Evolutionary conservation across 2,888 invertebrate species (phyloP).

Genomic region (Teleiodes luculella): DNA sequence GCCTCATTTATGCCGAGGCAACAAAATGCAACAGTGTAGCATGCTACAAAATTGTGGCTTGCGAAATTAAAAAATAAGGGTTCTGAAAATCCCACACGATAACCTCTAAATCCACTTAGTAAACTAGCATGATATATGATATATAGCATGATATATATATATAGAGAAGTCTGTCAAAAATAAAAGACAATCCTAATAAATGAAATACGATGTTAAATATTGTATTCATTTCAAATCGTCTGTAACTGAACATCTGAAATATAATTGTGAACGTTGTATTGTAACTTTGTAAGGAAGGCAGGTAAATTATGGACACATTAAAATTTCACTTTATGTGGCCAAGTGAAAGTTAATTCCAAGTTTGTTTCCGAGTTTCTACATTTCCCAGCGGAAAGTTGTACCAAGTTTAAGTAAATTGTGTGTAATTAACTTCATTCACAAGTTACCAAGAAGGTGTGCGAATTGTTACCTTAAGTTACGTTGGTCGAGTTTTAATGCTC

Average conservation of each 20-base stretch:
- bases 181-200: no score
- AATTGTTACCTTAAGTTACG: constrained; percentile 43
- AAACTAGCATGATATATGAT: no score
- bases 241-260: not conserved
- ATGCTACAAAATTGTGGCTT: no score
- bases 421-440: constrained; percentile 41
- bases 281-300: not conserved
- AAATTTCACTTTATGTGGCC: constrained; percentile 15
- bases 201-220: no score
- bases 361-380: constrained; percentile 5
- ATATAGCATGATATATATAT: no score
- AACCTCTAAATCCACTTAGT: no score
- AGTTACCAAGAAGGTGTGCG: constrained; percentile 34
- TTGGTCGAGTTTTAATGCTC: constrained; percentile 36
- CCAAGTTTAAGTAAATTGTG: constrained; percentile 46
- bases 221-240: no score
- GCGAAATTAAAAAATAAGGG: no score
- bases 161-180: no score
- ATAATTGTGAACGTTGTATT: not conserved
- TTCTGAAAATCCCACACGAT: no score
- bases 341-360: constrained; percentile 13
- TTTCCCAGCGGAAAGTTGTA: constrained; percentile 32
- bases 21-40: no score
- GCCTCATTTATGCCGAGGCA: no score
- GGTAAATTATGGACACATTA: constrained; percentile 18